Conservation (phyloP, 2,888 invertebrate species). For the Clusia tigrina region DNA sequence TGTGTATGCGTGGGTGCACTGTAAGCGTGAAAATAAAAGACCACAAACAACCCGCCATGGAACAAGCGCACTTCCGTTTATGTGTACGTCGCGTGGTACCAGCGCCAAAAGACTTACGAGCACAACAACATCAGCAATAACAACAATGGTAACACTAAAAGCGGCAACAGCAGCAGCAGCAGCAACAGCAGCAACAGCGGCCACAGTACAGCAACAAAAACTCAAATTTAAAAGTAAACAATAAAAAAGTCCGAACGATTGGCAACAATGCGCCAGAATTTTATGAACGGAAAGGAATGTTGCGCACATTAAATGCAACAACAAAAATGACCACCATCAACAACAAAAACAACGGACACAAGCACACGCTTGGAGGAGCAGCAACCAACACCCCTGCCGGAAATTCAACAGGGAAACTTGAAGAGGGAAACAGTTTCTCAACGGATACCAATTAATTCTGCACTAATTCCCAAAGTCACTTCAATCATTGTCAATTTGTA, state of each 20-base stretch:
- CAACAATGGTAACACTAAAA: not conserved
- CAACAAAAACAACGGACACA: no score
- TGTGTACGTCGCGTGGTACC: not conserved
- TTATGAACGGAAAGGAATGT: not conserved
- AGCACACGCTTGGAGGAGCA: no score
- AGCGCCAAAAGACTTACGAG: not conserved
- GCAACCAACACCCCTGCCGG: not conserved
- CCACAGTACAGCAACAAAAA: not conserved
- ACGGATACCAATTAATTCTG: no score
- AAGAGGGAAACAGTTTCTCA: no score
- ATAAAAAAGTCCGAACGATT: no score
- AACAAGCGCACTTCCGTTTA: not conserved
- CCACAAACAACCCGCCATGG: not conserved
- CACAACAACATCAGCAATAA: not conserved
- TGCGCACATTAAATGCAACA: not conserved
- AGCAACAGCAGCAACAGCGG: not conserved
- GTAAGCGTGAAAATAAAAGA: not conserved
- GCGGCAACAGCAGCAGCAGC: not conserved
- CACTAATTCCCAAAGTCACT: no score
- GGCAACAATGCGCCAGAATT: not conserved
- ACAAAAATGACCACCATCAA: not conserved
- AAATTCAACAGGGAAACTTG: not conserved
- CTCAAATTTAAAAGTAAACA: not conserved
- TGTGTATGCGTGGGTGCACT: not conserved
- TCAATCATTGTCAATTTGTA: no score